Percentiles rank a stretch among this genome's conserved stretches.
phyloP scores from a whole-genome alignment of 2,797 vertebrate species.

The Eidolon dupreanum region DNA sequence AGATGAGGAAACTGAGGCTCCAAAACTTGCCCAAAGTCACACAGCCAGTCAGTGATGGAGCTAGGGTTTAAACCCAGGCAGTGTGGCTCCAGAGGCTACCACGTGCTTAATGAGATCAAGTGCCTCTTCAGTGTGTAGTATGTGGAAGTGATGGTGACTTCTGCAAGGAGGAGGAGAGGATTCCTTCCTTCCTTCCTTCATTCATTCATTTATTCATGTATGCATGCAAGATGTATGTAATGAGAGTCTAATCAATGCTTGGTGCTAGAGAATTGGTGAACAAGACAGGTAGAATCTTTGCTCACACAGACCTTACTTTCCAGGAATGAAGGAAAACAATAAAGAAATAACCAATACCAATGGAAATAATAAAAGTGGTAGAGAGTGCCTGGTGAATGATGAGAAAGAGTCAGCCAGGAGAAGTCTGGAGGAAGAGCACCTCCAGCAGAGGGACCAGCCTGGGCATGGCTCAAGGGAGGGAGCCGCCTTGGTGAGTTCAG shows the following conservation, averaged over 20 bases:
- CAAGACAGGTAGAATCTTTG: not conserved
- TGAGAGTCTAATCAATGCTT: not conserved
- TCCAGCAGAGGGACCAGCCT: not conserved
- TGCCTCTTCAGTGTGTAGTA: not conserved
- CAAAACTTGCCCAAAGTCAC: not conserved
- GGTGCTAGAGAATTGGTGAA: not conserved
- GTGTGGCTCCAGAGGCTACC: not conserved
- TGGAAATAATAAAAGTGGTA: not conserved
- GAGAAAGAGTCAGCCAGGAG: not conserved
- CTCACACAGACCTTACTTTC: not conserved
- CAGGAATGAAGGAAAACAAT: not conserved
- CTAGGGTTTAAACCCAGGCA: not conserved
- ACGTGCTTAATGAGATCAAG: not conserved
- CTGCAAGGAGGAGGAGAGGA: not conserved
- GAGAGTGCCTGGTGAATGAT: not conserved
- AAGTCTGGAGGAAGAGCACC: not conserved
- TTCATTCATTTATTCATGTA: not conserved
- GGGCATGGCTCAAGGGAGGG: not conserved
- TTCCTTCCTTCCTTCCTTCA: not conserved
- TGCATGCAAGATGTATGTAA: no score
- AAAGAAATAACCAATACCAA: not conserved
- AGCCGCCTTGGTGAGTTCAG: not conserved
- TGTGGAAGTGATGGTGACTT: not conserved
- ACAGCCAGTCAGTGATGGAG: not conserved
- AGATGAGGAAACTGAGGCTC: not conserved